These are phyloP conservation scores for Chlorospingus semifuscus DNA, from an alignment of 2,797 vertebrate species.

Conservation along the genomic window DNA sequence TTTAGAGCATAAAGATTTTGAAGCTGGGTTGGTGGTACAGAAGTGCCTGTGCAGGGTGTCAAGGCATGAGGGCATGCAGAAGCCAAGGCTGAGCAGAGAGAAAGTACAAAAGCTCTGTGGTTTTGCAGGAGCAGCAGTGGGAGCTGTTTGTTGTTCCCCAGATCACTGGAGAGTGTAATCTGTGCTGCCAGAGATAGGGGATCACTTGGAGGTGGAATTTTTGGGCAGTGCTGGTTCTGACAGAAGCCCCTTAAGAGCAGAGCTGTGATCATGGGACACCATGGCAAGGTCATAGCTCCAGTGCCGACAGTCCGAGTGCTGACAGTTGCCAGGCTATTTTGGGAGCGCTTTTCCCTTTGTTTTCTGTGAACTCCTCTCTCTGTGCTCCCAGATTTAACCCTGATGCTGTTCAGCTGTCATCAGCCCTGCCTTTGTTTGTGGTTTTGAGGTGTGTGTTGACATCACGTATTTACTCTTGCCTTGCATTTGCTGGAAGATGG, in stretches of 20 bases:
- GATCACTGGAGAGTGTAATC: not conserved
- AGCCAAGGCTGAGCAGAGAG: not conserved
- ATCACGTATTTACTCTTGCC: not conserved
- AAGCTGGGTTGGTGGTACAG: not conserved
- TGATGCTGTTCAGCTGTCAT: slow-evolving; percentile 41
- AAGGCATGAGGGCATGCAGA: not conserved
- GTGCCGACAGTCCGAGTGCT: slow-evolving; percentile 53
- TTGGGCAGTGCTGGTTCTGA: not conserved
- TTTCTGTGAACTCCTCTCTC: slow-evolving; percentile 57
- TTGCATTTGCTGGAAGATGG: not conserved
- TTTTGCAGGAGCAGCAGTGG: not conserved
- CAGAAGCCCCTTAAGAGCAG: not conserved
- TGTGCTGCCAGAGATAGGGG: not conserved
- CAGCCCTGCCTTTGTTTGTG: not conserved
- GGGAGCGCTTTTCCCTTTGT: slow-evolving; percentile 66
- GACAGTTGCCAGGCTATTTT: slow-evolving; percentile 78
- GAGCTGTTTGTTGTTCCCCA: not conserved
- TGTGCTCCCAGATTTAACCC: slow-evolving; percentile 61
- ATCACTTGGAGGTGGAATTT: slow-evolving; percentile 8
- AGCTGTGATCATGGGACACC: slow-evolving; percentile 30
- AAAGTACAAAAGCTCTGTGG: not conserved
- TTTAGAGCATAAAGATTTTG: not conserved
- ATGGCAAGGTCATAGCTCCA: slow-evolving; percentile 62
- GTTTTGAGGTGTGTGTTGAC: not conserved
- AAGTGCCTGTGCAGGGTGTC: fast-evolving